Percentiles rank a stretch among this genome's conserved stretches.
Evolutionary conservation across 2,888 invertebrate genomes (phyloP).

Genomic region (Lepidonotus clava): DNA sequence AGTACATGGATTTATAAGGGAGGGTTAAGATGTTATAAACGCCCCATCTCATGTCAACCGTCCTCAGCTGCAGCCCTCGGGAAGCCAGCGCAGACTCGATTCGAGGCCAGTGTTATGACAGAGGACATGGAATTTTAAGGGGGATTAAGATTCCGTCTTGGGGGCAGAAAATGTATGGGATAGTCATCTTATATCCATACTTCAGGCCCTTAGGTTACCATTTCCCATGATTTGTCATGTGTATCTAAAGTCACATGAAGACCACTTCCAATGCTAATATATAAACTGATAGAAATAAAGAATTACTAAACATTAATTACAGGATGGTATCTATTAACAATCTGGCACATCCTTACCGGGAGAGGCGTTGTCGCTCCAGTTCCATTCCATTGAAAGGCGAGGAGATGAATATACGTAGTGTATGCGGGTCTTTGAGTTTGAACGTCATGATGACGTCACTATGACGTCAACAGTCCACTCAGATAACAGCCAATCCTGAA

Average conservation of each 20-base stretch:
- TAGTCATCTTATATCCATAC: too few relatives aligned
- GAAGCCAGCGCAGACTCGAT: slow-evolving; percentile 71
- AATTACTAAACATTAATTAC: background rate
- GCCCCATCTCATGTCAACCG: slow-evolving; percentile 79
- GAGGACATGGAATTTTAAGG: too few relatives aligned
- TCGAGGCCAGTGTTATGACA: slow-evolving; percentile 76
- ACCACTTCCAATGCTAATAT: too few relatives aligned
- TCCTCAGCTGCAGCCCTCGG: slow-evolving; percentile 27
- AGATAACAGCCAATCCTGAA: too few relatives aligned
- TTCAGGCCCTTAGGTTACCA: too few relatives aligned
- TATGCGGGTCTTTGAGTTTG: slow-evolving; percentile 68
- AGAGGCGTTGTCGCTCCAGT: slow-evolving; percentile 78
- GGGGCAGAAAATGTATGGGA: too few relatives aligned
- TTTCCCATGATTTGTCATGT: too few relatives aligned
- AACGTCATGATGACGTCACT: background rate
- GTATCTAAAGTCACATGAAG: too few relatives aligned
- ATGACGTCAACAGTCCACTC: background rate
- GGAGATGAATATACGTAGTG: slow-evolving; percentile 77
- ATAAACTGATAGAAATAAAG: background rate
- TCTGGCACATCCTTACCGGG: slow-evolving; percentile 56
- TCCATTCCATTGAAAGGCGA: slow-evolving; percentile 80
- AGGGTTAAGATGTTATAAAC: slow-evolving; percentile 76
- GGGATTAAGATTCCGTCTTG: too few relatives aligned
- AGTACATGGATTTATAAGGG: too few relatives aligned
- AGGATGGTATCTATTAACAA: background rate